phyloP scores from a whole-genome alignment of 2,888 invertebrate genomes.

The Operophtera brumata region DNA sequence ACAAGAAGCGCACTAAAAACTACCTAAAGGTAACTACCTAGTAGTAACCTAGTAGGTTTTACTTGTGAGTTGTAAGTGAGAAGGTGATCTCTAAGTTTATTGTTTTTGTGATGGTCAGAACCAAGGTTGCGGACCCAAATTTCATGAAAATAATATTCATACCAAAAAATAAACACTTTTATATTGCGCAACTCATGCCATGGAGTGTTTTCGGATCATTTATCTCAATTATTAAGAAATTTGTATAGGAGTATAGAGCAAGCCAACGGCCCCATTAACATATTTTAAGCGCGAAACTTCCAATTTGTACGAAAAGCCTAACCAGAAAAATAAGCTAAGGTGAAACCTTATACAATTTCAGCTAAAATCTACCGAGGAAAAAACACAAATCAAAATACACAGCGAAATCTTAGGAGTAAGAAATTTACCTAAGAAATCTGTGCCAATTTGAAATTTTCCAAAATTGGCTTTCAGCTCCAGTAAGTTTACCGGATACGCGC shows the following conservation, averaged over 20 bases:
- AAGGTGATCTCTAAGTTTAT: too few species aligned
- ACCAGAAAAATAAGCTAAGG: not conserved
- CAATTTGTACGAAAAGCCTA: not conserved
- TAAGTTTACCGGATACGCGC: slow-evolving; percentile 7
- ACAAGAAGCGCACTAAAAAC: too few species aligned
- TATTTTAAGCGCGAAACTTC: not conserved
- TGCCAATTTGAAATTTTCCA: not conserved
- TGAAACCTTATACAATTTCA: not conserved
- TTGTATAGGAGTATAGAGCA: slow-evolving; percentile 11
- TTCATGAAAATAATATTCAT: not conserved
- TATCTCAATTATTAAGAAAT: slow-evolving; percentile 27
- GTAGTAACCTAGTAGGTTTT: too few species aligned
- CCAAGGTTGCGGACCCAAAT: not conserved
- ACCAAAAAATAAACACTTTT: not conserved
- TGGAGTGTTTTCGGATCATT: slow-evolving; percentile 24
- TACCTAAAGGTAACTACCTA: too few species aligned
- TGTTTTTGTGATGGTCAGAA: too few species aligned
- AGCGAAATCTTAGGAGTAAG: too few species aligned
- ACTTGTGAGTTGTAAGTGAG: too few species aligned
- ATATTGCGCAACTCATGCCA: not conserved
- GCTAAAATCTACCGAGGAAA: not conserved
- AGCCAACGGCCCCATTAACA: slow-evolving; percentile 2
- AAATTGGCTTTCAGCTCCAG: slow-evolving; percentile 1
- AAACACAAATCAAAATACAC: not conserved
- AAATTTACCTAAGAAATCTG: too few species aligned